Percentiles rank a stretch among this genome's conserved stretches.
Evolutionary conservation across 2,888 invertebrate species (phyloP).

Genomic region (Neria commutata): DNA sequence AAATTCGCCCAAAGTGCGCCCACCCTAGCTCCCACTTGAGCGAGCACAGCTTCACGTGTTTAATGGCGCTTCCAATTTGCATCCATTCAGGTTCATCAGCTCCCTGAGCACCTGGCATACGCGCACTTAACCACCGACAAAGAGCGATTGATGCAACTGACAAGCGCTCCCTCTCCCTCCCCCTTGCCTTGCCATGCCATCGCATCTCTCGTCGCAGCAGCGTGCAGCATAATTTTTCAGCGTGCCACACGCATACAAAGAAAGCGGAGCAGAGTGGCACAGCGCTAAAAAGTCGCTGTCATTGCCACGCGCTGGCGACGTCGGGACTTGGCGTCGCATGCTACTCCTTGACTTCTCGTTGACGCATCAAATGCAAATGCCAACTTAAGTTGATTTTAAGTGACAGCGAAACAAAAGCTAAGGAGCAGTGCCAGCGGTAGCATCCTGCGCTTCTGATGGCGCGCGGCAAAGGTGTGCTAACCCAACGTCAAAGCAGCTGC

Average conservation of each 20-base stretch:
- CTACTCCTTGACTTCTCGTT: neutral
- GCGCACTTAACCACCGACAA: too few relatives aligned
- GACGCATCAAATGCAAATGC: slow-evolving; percentile 50
- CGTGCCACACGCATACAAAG: neutral
- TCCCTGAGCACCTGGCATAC: slow-evolving; percentile 41
- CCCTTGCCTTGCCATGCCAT: neutral
- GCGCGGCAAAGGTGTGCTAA: too few relatives aligned
- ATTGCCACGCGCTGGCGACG: neutral
- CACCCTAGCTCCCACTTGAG: neutral
- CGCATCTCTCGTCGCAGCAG: neutral
- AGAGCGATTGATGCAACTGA: too few relatives aligned
- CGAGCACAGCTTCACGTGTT: slow-evolving; percentile 42
- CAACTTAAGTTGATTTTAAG: slow-evolving; percentile 58
- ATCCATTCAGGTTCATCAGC: slow-evolving; percentile 52
- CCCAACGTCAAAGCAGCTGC: too few relatives aligned
- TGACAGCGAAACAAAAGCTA: slow-evolving; percentile 48
- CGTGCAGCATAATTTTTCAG: too few relatives aligned
- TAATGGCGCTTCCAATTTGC: slow-evolving; percentile 49
- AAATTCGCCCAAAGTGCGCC: too few relatives aligned
- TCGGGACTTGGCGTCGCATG: neutral
- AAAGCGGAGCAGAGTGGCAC: neutral
- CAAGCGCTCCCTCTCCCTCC: neutral
- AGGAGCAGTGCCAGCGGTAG: too few relatives aligned
- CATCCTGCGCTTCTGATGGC: too few relatives aligned
- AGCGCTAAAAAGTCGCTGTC: neutral